Base-by-base conservation (phyloP, 2,797 vertebrate genomes). In the Argentina silus region DNA sequence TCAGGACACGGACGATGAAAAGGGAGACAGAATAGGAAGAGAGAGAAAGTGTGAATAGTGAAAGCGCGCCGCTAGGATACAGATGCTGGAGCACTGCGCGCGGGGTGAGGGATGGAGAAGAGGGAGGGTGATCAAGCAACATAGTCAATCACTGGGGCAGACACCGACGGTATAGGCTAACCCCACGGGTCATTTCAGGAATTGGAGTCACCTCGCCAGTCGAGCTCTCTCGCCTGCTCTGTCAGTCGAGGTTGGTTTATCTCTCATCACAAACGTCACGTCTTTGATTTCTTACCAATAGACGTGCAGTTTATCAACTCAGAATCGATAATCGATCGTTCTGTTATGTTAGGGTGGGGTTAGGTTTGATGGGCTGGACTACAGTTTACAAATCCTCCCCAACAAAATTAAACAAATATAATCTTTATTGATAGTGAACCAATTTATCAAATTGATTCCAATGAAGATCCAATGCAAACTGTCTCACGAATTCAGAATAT, bases 61-160 rank as follows among this genome's bases (percentile, higher is more conserved):
- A 53, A 61, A 42, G 43, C 69, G 15, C 51, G 23, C 27, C 47
- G 67, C 17, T 10, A 8, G 7, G 56, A 12, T 55, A 15, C 44
- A 74, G 36, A 70, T 56, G 62, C 51, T 43, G 60, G 19, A 27
- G 42, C 43, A 62, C 47, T 64, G 44, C 67, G 48, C 17, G 42
- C 21, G 9, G 19, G 14, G 19, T 43, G 67, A 47, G 67, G 63
- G 64, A 77, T 21, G 63, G 78, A 72, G 80, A 73, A 12, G 78
- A 71, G 78, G 74, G 83, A 78, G 85, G 83, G 83, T 83, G 83
- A 10, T 62, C 2, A 3, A 67, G 70, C 9, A 82, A 80, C 55
- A 12, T 21, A 72, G 68, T 74, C 57, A 80, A 72, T 72, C 60
- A 69, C 21, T 63, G 44, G 43, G 64, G 63, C 45, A 19, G 53